Evolutionary conservation across 37 sponge, comb jelly and placozoan species (phyloP).

Genomic region (Chondrosia reniformis): DNA sequence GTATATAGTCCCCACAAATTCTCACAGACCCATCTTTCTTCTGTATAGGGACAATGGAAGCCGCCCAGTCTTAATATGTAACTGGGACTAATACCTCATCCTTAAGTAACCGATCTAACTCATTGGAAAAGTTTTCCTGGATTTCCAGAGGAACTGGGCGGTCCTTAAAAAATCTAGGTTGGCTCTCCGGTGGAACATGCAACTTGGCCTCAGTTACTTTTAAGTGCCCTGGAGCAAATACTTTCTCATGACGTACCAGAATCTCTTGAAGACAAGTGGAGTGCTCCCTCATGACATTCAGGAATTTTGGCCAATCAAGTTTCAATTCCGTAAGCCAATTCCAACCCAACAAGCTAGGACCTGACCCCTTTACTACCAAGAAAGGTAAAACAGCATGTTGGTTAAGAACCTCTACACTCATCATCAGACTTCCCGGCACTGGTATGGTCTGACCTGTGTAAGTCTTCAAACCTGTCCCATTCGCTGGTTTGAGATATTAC

Average conservation of each 20-base stretch:
- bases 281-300: neutral
- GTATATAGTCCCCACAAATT: slow-evolving; percentile 37
- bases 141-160: slow-evolving; percentile 21
- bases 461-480: slow-evolving; percentile 18
- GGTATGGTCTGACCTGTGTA: slow-evolving; percentile 18
- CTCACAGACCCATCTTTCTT: slow-evolving; percentile 22
- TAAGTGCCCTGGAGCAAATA: neutral
- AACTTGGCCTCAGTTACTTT: neutral
- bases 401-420: neutral
- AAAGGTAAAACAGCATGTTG: neutral
- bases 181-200: neutral
- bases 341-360: slow-evolving; percentile 27
- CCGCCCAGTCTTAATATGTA: slow-evolving; percentile 30
- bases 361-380: slow-evolving; percentile 16
- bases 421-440: neutral
- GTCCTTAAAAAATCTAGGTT: slow-evolving; percentile 10
- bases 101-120: neutral
- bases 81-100: slow-evolving; percentile 21
- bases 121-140: neutral
- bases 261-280: neutral
- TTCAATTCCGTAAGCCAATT: slow-evolving; percentile 7
- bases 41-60: slow-evolving; percentile 33
- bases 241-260: neutral
- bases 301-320: neutral
- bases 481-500: neutral